Percentiles rank a stretch among this genome's conserved stretches.
Conservation (phyloP, 2,797 vertebrate genomes). For the Squalus acanthias region DNA sequence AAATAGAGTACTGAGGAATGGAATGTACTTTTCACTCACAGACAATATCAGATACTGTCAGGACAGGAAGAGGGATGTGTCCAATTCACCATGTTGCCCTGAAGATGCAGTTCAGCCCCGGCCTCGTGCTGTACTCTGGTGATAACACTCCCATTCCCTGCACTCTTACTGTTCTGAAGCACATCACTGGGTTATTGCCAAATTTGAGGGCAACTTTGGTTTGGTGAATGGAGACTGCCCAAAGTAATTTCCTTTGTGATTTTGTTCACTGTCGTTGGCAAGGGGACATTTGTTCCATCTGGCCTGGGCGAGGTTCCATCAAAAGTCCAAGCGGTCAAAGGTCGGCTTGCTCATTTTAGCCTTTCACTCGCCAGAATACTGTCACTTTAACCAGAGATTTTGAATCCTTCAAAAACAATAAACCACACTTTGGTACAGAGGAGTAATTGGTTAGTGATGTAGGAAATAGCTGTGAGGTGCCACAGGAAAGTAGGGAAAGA, state of each 20-base stretch:
- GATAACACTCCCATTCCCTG: neutral
- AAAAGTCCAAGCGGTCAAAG: neutral
- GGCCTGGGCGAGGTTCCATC: neutral
- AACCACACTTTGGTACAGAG: neutral
- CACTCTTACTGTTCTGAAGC: neutral
- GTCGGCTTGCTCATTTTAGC: neutral
- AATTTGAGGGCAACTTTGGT: neutral
- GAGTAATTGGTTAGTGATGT: neutral
- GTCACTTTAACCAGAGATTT: neutral
- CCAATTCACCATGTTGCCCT: neutral
- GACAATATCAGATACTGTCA: neutral
- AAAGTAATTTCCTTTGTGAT: neutral
- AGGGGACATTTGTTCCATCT: neutral
- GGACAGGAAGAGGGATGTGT: slow-evolving; percentile 4
- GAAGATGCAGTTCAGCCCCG: neutral
- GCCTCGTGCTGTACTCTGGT: neutral
- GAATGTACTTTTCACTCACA: neutral
- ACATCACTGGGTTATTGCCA: neutral
- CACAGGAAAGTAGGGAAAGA: neutral
- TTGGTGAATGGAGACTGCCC: neutral
- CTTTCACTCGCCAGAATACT: neutral
- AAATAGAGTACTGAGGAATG: neutral
- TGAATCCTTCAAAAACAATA: neutral
- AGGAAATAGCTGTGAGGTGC: neutral
- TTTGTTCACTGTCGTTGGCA: neutral